phyloP scores from a whole-genome alignment of 2,888 invertebrate species.

The Meghimatium bilineatum region DNA sequence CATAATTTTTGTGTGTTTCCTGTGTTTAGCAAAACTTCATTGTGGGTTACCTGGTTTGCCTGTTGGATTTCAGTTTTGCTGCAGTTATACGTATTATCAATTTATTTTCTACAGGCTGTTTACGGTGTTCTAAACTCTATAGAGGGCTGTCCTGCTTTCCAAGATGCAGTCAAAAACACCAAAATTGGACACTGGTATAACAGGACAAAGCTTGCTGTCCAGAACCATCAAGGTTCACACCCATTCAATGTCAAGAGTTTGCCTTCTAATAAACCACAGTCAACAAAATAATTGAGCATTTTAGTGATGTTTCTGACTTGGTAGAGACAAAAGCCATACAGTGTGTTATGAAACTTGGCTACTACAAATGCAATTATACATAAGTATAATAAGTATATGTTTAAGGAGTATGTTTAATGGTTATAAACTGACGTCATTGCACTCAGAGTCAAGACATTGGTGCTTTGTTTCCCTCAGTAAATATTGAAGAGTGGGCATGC shows the following conservation, averaged over 20 bases:
- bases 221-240: conserved; percentile 80
- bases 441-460: no score
- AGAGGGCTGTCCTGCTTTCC: conserved; percentile 93
- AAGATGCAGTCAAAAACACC: conserved; percentile 85
- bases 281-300: background rate
- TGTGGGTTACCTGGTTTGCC: no score
- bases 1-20: no score
- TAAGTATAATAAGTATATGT: no score
- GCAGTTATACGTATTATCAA: no score
- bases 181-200: conserved; percentile 88
- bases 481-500: no score
- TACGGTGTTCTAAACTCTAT: conserved; percentile 94
- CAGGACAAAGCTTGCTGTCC: conserved; percentile 83
- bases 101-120: conserved; percentile 81
- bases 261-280: conserved; percentile 35
- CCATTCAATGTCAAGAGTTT: conserved; percentile 48
- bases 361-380: background rate
- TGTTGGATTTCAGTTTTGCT: no score
- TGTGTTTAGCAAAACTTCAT: no score
- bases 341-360: background rate
- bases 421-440: no score
- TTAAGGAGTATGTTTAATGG: no score
- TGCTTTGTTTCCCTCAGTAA: no score
- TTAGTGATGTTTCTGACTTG: background rate
- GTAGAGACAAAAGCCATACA: background rate